Conservation (phyloP, 2,797 vertebrate species). For the Cyclura pinguis region DNA sequence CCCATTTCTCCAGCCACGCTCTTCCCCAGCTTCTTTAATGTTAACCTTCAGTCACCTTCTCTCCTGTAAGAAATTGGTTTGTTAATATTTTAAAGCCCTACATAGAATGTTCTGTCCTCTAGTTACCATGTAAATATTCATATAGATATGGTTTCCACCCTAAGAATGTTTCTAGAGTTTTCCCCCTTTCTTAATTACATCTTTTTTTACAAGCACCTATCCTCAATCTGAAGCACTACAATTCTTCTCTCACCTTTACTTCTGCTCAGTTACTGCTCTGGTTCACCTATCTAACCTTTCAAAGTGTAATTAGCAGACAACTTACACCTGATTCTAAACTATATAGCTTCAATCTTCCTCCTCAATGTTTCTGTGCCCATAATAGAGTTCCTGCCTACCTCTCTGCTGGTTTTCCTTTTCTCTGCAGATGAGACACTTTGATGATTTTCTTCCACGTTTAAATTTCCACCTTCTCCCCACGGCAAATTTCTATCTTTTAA, state of each 20-base stretch:
- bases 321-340: neutral
- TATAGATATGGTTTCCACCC: neutral
- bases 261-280: neutral
- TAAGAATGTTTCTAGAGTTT: constrained; percentile 12
- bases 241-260: neutral
- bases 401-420: constrained; percentile 41
- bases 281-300: neutral
- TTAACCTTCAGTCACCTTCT: constrained; percentile 38
- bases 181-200: neutral
- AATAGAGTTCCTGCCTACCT: constrained; percentile 47
- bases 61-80: constrained; percentile 5
- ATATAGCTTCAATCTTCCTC: constrained; percentile 32
- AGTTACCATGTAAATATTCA: neutral
- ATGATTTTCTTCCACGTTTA: constrained; percentile 35
- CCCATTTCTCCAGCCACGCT: neutral
- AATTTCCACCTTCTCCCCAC: constrained; percentile 28
- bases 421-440: constrained; percentile 12
- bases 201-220: neutral
- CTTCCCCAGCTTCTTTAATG: constrained; percentile 31
- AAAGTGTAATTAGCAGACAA: neutral
- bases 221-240: neutral
- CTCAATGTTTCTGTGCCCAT: constrained; percentile 41
- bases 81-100: neutral
- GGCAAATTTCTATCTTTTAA: constrained; percentile 40
- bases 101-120: neutral